Evolutionary conservation across 2,888 invertebrate genomes (phyloP).

Genomic region (Plusia festucae): DNA sequence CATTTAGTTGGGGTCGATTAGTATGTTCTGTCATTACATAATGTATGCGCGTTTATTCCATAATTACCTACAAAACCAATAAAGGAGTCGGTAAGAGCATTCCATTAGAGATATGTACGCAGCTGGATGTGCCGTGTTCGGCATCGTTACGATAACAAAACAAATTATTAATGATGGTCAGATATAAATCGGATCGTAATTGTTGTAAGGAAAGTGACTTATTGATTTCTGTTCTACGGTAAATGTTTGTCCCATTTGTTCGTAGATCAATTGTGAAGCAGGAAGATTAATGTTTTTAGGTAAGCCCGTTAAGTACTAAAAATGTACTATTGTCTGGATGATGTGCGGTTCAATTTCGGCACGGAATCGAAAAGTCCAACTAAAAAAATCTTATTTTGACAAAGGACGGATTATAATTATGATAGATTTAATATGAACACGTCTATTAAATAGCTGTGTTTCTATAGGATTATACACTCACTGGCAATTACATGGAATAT

Average conservation of each 20-base stretch:
- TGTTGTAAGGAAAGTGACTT: slow-evolving; percentile 60
- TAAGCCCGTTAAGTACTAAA: slow-evolving; percentile 47
- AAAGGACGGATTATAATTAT: too few relatives aligned
- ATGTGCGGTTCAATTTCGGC: slow-evolving; percentile 47
- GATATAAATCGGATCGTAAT: slow-evolving; percentile 59
- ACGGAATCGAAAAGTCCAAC: slow-evolving; percentile 33
- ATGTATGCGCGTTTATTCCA: slow-evolving; percentile 26
- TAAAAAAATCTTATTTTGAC: slow-evolving; percentile 23
- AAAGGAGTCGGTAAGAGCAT: slow-evolving; percentile 35
- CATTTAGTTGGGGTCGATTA: slow-evolving; percentile 13
- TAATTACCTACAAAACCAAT: slow-evolving; percentile 34
- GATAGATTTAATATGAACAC: slow-evolving; percentile 21
- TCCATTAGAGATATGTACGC: slow-evolving; percentile 37
- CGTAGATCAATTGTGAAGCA: slow-evolving; percentile 55
- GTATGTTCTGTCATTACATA: slow-evolving; percentile 15
- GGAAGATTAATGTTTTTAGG: slow-evolving; percentile 58
- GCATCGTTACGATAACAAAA: slow-evolving; percentile 48
- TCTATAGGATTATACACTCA: too few relatives aligned
- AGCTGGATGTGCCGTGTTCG: slow-evolving; percentile 45
- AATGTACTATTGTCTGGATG: slow-evolving; percentile 40
- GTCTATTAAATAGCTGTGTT: too few relatives aligned
- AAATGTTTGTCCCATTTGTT: slow-evolving; percentile 58
- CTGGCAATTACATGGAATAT: too few relatives aligned
- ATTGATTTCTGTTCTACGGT: slow-evolving; percentile 58
- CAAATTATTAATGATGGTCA: slow-evolving; percentile 62